A percentile compares a stretch with the other conserved stretches of the same genome.
phyloP scores from a whole-genome alignment of 2,113 vertebrate species.

The Corydoras maculifer region DNA sequence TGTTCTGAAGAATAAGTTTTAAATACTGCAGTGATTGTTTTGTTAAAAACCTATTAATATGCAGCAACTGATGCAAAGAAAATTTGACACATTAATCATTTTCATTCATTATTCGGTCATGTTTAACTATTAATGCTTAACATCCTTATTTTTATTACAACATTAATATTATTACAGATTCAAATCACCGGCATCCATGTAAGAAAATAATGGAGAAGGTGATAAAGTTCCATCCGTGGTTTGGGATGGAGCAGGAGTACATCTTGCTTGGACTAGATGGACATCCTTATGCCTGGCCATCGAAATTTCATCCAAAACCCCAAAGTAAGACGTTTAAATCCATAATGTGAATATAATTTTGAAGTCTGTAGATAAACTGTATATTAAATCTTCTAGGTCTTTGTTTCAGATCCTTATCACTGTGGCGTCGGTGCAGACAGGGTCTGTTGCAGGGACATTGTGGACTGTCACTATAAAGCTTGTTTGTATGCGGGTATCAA shows the following conservation, averaged over 20 bases:
- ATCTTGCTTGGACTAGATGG: conserved; percentile 51
- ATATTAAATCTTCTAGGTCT: neutral
- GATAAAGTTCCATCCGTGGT: conserved; percentile 55
- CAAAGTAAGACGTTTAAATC: conserved; percentile 51
- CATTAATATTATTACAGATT: conserved; percentile 50
- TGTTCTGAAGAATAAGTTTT: too few species aligned
- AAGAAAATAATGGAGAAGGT: conserved; percentile 59
- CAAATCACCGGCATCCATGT: conserved; percentile 59
- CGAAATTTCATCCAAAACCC: conserved; percentile 51
- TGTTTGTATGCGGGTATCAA: conserved; percentile 72
- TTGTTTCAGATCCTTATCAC: conserved; percentile 75
- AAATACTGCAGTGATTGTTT: too few species aligned
- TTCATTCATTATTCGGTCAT: too few species aligned
- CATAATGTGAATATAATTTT: too few species aligned
- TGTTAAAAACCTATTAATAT: too few species aligned
- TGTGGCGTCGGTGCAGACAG: conserved; percentile 77
- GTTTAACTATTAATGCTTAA: too few species aligned
- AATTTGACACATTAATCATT: too few species aligned
- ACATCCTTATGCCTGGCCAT: conserved; percentile 61
- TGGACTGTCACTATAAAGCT: conserved; percentile 75
- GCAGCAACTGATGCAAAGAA: too few species aligned
- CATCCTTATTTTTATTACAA: neutral
- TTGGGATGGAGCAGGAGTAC: conserved; percentile 69
- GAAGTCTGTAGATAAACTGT: too few species aligned
- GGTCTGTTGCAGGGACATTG: conserved; percentile 74